A percentile compares a stretch with the other conserved stretches of the same genome.
phyloP scores from a whole-genome alignment of 2,888 invertebrate species.

The Fragum sueziense region DNA sequence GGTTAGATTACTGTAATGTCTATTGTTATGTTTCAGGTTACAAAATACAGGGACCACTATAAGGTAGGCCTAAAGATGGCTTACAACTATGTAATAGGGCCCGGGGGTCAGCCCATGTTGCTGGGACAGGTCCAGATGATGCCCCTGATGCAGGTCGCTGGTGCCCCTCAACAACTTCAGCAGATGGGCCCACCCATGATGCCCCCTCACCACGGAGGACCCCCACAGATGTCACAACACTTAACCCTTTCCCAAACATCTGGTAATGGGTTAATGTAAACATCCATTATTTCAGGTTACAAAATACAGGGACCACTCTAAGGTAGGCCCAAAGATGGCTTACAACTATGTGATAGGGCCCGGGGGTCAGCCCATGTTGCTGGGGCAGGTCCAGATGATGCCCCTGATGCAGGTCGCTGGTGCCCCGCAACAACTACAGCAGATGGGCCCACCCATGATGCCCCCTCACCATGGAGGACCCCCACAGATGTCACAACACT shows the following conservation, averaged over 20 bases:
- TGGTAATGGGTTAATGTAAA: too few relatives aligned
- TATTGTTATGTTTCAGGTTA: not conserved
- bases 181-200: conserved; percentile 47
- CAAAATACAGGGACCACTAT: not conserved
- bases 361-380: conserved; percentile 79
- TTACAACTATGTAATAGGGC: conserved; percentile 79
- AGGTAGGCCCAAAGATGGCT: conserved; percentile 66
- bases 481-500: conserved; percentile 60
- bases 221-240: conserved; percentile 61
- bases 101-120: conserved; percentile 80
- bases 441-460: conserved; percentile 43
- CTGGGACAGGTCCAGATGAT: conserved; percentile 79
- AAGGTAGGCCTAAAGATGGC: conserved; percentile 67
- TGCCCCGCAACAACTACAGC: conserved; percentile 63
- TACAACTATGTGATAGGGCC: conserved; percentile 80
- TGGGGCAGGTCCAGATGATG: conserved; percentile 78
- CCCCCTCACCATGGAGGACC: conserved; percentile 65
- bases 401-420: conserved; percentile 62
- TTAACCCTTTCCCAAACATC: too few relatives aligned
- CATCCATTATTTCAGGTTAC: not conserved
- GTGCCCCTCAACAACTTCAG: conserved; percentile 63
- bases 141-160: conserved; percentile 61
- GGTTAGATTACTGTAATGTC: too few relatives aligned
- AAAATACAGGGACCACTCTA: not conserved
- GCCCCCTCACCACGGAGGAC: conserved; percentile 63